Conservation (phyloP, 2,888 invertebrate species). For the Acanthococcus lagerstroemiae region DNA sequence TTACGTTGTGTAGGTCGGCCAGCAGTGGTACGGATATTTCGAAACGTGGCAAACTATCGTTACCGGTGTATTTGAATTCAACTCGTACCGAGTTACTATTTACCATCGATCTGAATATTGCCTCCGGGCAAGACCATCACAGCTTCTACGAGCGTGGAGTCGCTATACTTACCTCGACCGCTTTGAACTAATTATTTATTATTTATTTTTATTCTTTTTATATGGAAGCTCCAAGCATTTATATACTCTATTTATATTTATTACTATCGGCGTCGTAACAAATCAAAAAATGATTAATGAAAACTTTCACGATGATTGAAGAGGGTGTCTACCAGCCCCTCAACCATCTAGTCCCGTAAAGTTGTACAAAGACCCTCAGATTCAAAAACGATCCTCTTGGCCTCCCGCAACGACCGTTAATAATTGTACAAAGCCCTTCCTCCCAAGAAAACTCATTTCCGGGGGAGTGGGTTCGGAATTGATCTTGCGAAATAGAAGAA, state of each 20-base stretch:
- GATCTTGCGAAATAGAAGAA: no score
- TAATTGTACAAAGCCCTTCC: no score
- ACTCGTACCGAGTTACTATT: slow-evolving; percentile 89
- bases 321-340: no score
- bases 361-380: no score
- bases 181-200: slow-evolving; percentile 55
- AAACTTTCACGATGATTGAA: no score
- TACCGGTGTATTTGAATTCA: slow-evolving; percentile 96
- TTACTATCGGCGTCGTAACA: no score
- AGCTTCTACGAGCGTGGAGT: slow-evolving; percentile 98
- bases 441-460: no score
- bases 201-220: slow-evolving; percentile 2
- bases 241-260: neutral
- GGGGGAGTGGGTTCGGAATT: no score
- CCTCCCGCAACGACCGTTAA: no score
- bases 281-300: no score
- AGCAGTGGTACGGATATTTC: slow-evolving; percentile 5
- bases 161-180: slow-evolving; percentile 86
- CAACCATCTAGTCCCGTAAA: no score
- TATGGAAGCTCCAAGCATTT: neutral
- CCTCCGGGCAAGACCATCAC: slow-evolving; percentile 81
- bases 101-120: slow-evolving; percentile 86
- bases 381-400: no score
- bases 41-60: slow-evolving; percentile 53
- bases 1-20: slow-evolving; percentile 12